Conservation (phyloP, 2,113 vertebrate genomes). For the Chaetops frenatus region DNA sequence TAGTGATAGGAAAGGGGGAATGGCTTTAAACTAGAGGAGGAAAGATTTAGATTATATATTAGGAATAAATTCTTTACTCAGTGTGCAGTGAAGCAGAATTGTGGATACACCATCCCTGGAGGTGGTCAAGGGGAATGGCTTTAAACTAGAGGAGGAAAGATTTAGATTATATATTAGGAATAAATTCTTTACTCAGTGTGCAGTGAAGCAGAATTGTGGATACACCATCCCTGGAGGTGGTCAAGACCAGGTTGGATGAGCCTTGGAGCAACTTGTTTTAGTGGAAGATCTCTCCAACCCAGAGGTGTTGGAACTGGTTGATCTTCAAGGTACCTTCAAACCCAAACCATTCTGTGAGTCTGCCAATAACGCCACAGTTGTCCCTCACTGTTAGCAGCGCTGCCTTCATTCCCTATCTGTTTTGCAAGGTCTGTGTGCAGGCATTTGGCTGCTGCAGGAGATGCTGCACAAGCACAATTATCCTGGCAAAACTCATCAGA, state of each 20-base stretch:
- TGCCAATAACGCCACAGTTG: rapidly evolving
- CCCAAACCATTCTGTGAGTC: not conserved
- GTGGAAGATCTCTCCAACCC: not conserved
- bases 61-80: not conserved
- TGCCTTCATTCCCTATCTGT: not conserved
- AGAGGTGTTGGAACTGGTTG: not conserved
- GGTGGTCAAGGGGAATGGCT: not conserved
- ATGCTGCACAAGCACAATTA: not conserved
- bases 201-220: not conserved
- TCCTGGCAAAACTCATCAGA: not conserved
- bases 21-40: not conserved
- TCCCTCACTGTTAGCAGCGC: rapidly evolving
- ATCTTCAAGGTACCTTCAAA: not conserved
- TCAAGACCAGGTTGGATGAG: not conserved
- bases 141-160: not conserved
- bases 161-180: not conserved
- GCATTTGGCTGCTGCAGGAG: not conserved
- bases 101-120: no score
- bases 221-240: not conserved
- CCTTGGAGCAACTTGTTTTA: not conserved
- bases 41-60: not conserved
- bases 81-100: not conserved
- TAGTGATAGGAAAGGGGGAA: not conserved
- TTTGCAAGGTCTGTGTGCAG: not conserved
- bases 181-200: not conserved